Evolutionary conservation across 2,797 vertebrate genomes (phyloP), one percentile per base, ranked within the genome.

Genomic region (Graptemys geographica): DNA sequence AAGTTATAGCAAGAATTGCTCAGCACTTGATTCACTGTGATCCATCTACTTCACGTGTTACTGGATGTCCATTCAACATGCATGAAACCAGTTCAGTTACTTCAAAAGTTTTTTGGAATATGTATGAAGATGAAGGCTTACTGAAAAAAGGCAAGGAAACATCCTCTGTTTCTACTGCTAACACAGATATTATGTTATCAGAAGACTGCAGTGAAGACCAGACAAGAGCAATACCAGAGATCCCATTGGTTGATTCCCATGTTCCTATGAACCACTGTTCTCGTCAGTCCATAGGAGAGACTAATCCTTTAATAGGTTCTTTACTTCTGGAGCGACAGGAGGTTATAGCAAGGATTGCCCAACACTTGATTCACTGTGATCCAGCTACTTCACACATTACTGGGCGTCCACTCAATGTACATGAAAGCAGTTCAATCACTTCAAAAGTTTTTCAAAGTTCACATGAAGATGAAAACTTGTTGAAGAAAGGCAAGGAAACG

Each of bases 21-120:
- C 99, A 99, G 97, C 99, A 99, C 97, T 98, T 99, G 96, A 99
- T 99, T 97, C 99, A 99, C 98, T 99, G 99, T 94, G 99, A 99
- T 97, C 99, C 99, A 83, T 99, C 98, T 3, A 98, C 99, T 81
- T 98, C 99, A 2, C 99, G 98, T 18, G 98, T 99, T 86, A 98
- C 99, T 69, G 98, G 99, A 3, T 98, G 97, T 92, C 98, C 99
- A 1, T 99, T 99, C 84, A 97, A 93, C 79, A 41, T 96, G 2
- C 98, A 97, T 56, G 98, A 98, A 72, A 96, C 96, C 28, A 92
- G 89, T 91, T 91, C 97, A 1, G 41, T 97, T 69, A 91, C 97
- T 86, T 98, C 98, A 12, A 99, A 99, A 98, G 97, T 98, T 96
- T 98, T 98, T 93, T 98, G 98, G 94, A 98, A 97, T 95, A 94